These are phyloP conservation scores for Calypte anna DNA, from an alignment of 2,113 vertebrate genomes.

Conservation along the genomic window DNA sequence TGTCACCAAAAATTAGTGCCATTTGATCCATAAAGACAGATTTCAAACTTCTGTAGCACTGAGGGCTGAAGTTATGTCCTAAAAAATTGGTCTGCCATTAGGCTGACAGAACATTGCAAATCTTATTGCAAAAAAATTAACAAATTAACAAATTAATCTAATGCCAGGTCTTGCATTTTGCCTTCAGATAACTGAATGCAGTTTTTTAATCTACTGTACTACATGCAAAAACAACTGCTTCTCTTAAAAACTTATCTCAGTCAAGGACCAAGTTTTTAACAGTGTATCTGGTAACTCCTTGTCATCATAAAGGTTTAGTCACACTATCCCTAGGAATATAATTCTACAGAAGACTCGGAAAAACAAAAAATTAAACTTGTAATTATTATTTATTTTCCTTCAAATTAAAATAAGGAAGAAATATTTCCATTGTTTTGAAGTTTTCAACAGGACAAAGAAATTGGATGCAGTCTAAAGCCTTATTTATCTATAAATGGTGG, in stretches of 20 bases:
- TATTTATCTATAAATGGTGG: neutral
- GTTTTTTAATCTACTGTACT: neutral
- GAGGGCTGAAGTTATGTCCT: neutral
- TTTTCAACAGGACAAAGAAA: neutral
- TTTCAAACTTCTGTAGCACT: neutral
- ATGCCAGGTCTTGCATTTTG: neutral
- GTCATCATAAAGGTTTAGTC: neutral
- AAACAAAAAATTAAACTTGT: neutral
- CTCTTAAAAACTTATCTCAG: conserved; percentile 1
- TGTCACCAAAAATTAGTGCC: neutral
- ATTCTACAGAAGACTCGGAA: neutral
- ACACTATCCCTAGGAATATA: neutral
- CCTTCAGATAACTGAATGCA: neutral
- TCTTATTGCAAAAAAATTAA: neutral
- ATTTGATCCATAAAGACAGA: neutral
- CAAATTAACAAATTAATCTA: neutral
- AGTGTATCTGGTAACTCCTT: neutral
- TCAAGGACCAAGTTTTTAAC: neutral
- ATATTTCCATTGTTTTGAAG: conserved; percentile 11
- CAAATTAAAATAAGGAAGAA: neutral
- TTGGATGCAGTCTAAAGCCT: neutral
- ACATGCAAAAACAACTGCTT: neutral
- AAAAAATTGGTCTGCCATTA: neutral
- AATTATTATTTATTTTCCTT: conserved; percentile 17
- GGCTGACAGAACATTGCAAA: neutral